These are phyloP conservation scores for Leptinotarsa tumamoca DNA, from an alignment of 2,888 invertebrate species.

Conservation along the genomic window DNA sequence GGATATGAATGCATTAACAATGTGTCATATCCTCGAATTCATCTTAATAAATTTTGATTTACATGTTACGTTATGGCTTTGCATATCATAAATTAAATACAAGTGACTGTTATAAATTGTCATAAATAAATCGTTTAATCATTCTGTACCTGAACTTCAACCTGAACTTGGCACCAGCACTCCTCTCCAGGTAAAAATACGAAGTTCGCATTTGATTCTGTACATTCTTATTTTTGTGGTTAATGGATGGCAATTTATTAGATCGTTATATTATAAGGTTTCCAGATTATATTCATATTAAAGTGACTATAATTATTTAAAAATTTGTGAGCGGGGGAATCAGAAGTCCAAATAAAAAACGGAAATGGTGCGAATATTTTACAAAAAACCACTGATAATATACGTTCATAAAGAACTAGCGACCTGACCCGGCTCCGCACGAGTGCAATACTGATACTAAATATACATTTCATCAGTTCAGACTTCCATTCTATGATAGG, in stretches of 20 bases:
- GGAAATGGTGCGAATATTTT: too few species aligned
- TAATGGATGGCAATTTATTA: not conserved
- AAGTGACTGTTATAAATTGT: conserved; percentile 48
- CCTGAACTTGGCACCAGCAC: conserved; percentile 26
- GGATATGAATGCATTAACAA: conserved; percentile 29
- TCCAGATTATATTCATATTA: too few species aligned
- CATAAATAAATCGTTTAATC: conserved; percentile 54
- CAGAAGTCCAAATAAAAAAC: too few species aligned
- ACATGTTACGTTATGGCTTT: conserved; percentile 44
- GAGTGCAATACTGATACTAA: too few species aligned
- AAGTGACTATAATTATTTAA: too few species aligned
- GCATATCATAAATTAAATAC: conserved; percentile 43
- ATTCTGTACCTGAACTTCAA: conserved; percentile 34
- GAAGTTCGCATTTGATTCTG: not conserved
- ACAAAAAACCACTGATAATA: too few species aligned
- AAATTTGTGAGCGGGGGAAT: too few species aligned
- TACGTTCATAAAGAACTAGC: too few species aligned
- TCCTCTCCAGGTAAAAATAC: conserved; percentile 7
- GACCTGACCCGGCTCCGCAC: too few species aligned
- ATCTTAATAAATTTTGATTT: conserved; percentile 46
- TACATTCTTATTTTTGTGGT: not conserved
- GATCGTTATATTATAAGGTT: not conserved
- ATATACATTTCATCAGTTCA: too few species aligned
- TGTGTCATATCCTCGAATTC: conserved; percentile 38
- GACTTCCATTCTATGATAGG: too few species aligned